phyloP scores from a whole-genome alignment of 2,797 vertebrate species.

The Rhinogobio ventralis region DNA sequence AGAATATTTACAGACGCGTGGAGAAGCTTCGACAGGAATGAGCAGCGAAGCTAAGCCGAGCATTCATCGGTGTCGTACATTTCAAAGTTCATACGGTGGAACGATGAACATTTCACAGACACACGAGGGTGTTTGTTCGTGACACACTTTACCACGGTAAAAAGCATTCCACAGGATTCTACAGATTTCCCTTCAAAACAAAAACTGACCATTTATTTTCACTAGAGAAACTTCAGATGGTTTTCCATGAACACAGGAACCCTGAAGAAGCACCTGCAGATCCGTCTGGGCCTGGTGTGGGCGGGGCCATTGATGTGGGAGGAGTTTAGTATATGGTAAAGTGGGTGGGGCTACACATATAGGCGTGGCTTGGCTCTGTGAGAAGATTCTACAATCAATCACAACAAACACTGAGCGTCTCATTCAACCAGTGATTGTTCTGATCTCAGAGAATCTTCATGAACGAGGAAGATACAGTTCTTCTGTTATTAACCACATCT shows the following conservation, averaged over 20 bases:
- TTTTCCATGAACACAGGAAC: not conserved
- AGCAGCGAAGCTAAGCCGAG: conserved; percentile 68
- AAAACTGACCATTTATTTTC: not conserved
- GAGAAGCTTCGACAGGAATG: conserved; percentile 60
- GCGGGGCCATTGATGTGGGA: not conserved
- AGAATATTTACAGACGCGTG: conserved; percentile 60
- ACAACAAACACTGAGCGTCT: not conserved
- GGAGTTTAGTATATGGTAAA: not conserved
- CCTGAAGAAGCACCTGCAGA: conserved; percentile 4
- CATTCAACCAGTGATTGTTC: not conserved
- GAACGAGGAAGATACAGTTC: not conserved
- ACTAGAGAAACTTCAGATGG: not conserved
- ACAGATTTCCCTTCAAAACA: not conserved
- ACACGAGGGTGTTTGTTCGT: not conserved
- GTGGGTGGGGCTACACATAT: not conserved
- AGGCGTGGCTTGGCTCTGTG: not conserved
- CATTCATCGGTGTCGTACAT: conserved; percentile 82
- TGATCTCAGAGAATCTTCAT: not conserved
- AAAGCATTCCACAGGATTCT: not conserved
- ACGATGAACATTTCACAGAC: conserved; percentile 70
- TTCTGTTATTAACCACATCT: not conserved
- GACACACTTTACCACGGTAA: not conserved
- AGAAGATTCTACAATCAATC: not conserved
- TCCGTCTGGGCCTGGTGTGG: no score
- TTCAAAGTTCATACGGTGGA: conserved; percentile 55